Evolutionary conservation across 2,888 invertebrate species (phyloP), one percentile per base, ranked within the genome.

Genomic region (Crioceris asparagi): DNA sequence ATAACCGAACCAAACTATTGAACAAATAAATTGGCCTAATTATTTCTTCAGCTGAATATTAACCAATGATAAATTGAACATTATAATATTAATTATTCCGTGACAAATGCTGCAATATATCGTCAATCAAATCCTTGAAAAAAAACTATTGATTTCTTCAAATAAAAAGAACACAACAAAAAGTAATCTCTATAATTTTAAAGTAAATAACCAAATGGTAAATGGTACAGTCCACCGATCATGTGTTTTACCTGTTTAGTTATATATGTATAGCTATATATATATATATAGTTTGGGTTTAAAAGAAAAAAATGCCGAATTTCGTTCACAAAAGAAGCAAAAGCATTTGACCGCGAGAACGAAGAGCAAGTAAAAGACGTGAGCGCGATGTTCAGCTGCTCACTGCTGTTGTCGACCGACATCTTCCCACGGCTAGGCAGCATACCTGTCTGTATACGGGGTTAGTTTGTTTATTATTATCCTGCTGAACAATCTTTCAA

Each of bases 401-500:
- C 57, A 58, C 54, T 56, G 56, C 53, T 56, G 48, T n/a, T n/a
- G 52, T 51, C 54, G 55, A 56, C 59, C 54, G 56, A 55, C 49
- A 53, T 56, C 61, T 62, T 62, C 64, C 62, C 64, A 62, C 62
- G 62, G 26, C 26, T 26, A 61, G 55, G 52, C 56, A 52, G 57
- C 60, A 62, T 62, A 60, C 61, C 61, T 60, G 59, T 55, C 56
- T 54, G 52, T 59, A 57, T 60, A 60, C 60, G 58, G 59, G 60
- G 57, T 56, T 11, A 29, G 14, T 29, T n/a, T n/a, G n/a, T n/a
- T n/a, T n/a, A n/a, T n/a, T 21, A 7, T 7, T 21, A 21, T 7
- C 7, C 21, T 21, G 21, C 27, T 27, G 10, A 15, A 17, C 17
- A 35, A 17, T 17, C 17, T 10, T 26, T 18, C 10, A 17, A 11